Evolutionary conservation across 1,140 invertebrate species (phyloP), one percentile per base, ranked within the genome.

Genomic region (Leptinotarsa defecta): DNA sequence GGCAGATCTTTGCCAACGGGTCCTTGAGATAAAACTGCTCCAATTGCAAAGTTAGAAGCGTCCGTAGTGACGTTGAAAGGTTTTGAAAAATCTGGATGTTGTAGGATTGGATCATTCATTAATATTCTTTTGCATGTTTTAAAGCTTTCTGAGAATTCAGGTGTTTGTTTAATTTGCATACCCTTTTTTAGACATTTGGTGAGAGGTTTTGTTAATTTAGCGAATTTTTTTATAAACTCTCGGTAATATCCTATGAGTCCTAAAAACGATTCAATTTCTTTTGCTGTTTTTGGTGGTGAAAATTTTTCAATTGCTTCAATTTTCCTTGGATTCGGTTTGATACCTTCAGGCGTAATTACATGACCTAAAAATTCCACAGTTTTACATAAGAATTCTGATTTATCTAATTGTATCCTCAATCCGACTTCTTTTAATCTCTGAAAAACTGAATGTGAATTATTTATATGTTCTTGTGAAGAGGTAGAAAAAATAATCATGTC

Each of bases 401-500:
- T 20, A 20, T 20, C 20, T 20, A 20, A 20, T 20, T 20, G 20
- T 1, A 20, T 20, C 1, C 1, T 20, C 1, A 20, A 1, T 20
- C 20, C 20, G 20, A 1, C 20, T 20, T 20, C 20, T 20, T 20
- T 1, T 20, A 20, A 20, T 17, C 63, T 13, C 4, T 24, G 2
- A 19, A 64, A 64, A 17, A 64, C 63, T 20, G 13, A 13, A 17
- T 11, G 13, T 13, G 22, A 19, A 0, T 19, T 22, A 20, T 20
- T 19, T 19, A 64, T 64, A 64, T 64, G 11, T 13, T 64, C 63
- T 19, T 64, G 63, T 19, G 22, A 11, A 2, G 63, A 64, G 11
- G 63, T 64, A 3, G 63, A 64, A 64, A 64, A 64, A 64, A 64
- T 20, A 20, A 64, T 64, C 3, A 22, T 64, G 19, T 64, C 63